Evolutionary conservation across 2,113 vertebrate genomes (phyloP), one percentile per base, ranked within the genome.

Genomic region (Gambusia affinis): DNA sequence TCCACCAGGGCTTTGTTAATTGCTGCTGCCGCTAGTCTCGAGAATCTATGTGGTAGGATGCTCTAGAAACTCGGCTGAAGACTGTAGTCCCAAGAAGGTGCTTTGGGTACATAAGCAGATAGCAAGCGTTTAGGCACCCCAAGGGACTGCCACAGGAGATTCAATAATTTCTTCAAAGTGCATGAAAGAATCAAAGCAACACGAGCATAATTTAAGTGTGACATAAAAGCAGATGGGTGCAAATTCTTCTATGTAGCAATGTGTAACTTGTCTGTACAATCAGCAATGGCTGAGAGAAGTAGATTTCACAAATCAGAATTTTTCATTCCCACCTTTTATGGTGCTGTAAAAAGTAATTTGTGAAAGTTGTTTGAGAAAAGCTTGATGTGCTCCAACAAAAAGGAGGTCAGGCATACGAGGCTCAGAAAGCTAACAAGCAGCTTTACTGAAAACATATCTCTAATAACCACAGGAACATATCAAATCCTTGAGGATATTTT

Each of bases 361-460:
- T 47, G 30, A 17, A 76, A 44, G 42, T 77, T 64, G 61, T 44
- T 76, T 27, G 11, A 1, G 61, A 61, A 35, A 57, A 72, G 28
- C n/a, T 30, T 6, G 31, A 14, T 62, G 29, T 33, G 62, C 35
- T 72, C 8, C 27, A 72, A 51, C 75, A 12, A 57, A 11, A 3
- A 76, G 14, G 19, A 64, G 33, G 22, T 68, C 42, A 54, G 19
- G 31, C 14, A n/a, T 54, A 15, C 33, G 61, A 15, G 54, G 28
- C 17, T 39, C 33, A 73, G 51, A 81, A 37, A 27, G n/a, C 60
- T 75, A 24, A 64, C 8, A 51, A 81, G 60, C 69, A 60, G 77
- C 28, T 69, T 72, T 29, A 65, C 28, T 35, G 68, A 75, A 76
- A 22, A 28, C 29, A 71, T 12, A 72, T 64, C 67, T 70, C 30